phyloP scores from a whole-genome alignment of 2,888 invertebrate genomes.

The Sphaeridia pumilis region DNA sequence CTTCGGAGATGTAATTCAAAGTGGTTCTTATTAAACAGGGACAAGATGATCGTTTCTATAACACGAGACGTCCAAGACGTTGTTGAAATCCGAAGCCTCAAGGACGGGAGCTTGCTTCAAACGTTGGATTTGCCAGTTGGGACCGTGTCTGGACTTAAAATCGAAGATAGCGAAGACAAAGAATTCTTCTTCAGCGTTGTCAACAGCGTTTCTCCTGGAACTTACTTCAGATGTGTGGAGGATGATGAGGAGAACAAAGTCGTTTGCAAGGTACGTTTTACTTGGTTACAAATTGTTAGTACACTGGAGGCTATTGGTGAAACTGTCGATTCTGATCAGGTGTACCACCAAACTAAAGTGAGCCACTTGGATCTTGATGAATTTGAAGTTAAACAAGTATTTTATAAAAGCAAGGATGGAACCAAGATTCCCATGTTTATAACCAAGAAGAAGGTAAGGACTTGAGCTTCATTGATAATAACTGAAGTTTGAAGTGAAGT shows the following conservation, averaged over 20 bases:
- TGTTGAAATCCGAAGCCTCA: slow-evolving; percentile 2
- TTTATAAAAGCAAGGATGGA: slow-evolving; percentile 85
- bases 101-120: slow-evolving; percentile 3
- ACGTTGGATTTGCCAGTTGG: slow-evolving; percentile 3
- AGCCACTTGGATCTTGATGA: slow-evolving; percentile 37
- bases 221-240: slow-evolving; percentile 69
- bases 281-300: neutral
- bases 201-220: slow-evolving; percentile 51
- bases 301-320: slow-evolving; percentile 59
- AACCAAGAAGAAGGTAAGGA: slow-evolving; percentile 54
- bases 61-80: slow-evolving; percentile 63
- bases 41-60: slow-evolving; percentile 77
- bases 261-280: neutral
- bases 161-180: slow-evolving; percentile 4
- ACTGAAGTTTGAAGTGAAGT: neutral
- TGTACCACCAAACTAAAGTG: slow-evolving; percentile 39
- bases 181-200: slow-evolving; percentile 12
- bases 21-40: too few species aligned
- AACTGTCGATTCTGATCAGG: slow-evolving; percentile 58
- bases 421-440: slow-evolving; percentile 95
- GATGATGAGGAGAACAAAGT: slow-evolving; percentile 50
- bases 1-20: too few species aligned
- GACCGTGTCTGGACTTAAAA: slow-evolving; percentile 5
- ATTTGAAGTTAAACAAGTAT: slow-evolving; percentile 77
- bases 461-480: neutral